Base-by-base conservation (phyloP, 2,888 invertebrate species). In the Carpatolechia fugitivella region DNA sequence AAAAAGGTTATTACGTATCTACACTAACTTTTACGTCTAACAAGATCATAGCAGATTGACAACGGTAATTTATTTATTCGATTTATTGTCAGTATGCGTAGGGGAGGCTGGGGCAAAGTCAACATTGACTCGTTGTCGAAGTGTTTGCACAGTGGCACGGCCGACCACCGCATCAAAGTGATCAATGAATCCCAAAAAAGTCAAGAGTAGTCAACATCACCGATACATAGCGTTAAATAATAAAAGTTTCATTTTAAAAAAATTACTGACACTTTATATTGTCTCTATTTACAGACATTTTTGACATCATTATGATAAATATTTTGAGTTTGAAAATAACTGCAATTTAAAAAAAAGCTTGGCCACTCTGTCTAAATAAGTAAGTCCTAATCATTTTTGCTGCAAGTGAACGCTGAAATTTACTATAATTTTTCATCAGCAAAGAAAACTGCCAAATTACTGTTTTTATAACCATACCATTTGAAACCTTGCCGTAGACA, bases 11-110 rank as follows among this genome's bases (percentile, higher is more conserved):
- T 24, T 24, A 6, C 6, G 24, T 6, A 4, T 24, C 3, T 24
- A 24, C 24, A 24, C 24, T 24, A 24, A n/a, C n/a, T n/a, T n/a
- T n/a, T n/a, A n/a, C n/a, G n/a, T n/a, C 41, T 41, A 82, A 80
- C 72, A 76, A 72, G 76, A 81, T 82, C 78, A 77, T 74, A 68
- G 67, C 69, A 78, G 80, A 84, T 83, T 86, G 86, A 82, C 84
- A 81, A 71, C 76, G 76, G 80, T 86, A 85, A 86, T 87, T 85
- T 87, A 88, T 87, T 86, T 85, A 86, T 84, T 71, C 77, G 82
- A 82, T 86, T 83, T 82, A 78, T 82, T 80, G 80, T 74, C 77
- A 76, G 71, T 69, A 68, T 70, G 68, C 63, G 64, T 56, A 65
- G 77, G 80, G 76, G 80, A 77, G 78, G 60, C 59, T 65, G 69